These are phyloP conservation scores for Nasonia giraulti DNA, from an alignment of 1,140 invertebrate genomes.

Conservation along the genomic window DNA sequence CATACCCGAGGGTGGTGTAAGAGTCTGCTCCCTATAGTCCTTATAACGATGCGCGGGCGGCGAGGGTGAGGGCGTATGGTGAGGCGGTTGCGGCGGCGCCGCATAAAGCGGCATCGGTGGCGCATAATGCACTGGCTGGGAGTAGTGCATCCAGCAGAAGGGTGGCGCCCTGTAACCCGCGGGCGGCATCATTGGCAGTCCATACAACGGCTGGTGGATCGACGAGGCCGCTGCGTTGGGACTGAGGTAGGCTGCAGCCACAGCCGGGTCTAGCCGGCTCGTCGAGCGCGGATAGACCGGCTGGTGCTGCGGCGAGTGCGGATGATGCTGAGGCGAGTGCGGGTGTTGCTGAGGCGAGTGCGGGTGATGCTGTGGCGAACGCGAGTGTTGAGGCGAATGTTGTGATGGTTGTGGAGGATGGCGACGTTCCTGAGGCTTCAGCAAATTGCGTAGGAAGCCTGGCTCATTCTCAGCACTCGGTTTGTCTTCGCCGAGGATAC, in stretches of 20 bases:
- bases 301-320: constrained; percentile 35
- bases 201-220: constrained; percentile 70
- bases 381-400: constrained; percentile 15
- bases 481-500: constrained; percentile 79
- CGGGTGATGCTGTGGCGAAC: constrained; percentile 8
- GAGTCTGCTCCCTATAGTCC: constrained; percentile 73
- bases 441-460: constrained; percentile 71
- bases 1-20: constrained; percentile 73
- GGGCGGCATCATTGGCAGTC: constrained; percentile 70
- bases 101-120: constrained; percentile 70
- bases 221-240: constrained; percentile 61
- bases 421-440: constrained; percentile 70
- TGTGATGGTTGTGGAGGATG: constrained; percentile 38
- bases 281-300: constrained; percentile 30
- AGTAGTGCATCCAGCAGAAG: constrained; percentile 75
- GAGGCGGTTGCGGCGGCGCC: constrained; percentile 66
- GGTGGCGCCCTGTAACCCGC: constrained; percentile 73
- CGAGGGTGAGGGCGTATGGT: constrained; percentile 63
- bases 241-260: constrained; percentile 58
- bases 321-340: constrained; percentile 37
- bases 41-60: constrained; percentile 71
- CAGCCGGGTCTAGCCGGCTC: constrained; percentile 65
- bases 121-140: constrained; percentile 72
- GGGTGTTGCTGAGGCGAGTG: constrained; percentile 34
- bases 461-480: constrained; percentile 61